phyloP scores from a whole-genome alignment of 1,140 invertebrate genomes.

The Diorhabda elongata region DNA sequence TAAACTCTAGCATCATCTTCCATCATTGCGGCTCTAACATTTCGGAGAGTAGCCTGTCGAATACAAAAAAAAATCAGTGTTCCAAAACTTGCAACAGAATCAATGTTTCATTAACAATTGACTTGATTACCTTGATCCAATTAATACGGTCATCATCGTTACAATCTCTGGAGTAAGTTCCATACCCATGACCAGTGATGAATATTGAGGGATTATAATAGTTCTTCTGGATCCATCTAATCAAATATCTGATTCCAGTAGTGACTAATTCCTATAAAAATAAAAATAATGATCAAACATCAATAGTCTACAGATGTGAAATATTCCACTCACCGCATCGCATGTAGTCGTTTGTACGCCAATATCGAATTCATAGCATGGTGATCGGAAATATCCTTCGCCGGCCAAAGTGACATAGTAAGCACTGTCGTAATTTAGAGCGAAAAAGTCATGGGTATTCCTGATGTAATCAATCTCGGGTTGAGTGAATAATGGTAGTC shows the following conservation, averaged over 20 bases:
- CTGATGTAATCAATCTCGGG: conserved; percentile 3
- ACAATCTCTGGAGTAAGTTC: background rate
- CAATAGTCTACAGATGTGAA: background rate
- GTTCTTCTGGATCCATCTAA: background rate
- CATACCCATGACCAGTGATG: background rate
- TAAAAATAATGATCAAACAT: background rate
- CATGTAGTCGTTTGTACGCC: background rate
- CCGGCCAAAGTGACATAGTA: background rate
- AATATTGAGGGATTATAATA: background rate
- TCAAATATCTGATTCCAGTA: background rate
- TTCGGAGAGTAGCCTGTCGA: background rate
- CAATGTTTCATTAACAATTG: background rate
- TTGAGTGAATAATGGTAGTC: conserved; percentile 9
- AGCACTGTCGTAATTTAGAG: background rate
- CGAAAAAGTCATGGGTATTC: conserved; percentile 14
- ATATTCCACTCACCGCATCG: background rate
- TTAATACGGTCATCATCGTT: background rate
- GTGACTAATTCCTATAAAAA: background rate
- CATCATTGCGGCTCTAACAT: background rate
- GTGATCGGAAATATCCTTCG: background rate
- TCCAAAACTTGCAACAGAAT: background rate
- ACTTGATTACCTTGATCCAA: background rate
- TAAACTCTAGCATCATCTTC: background rate
- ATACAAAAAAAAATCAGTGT: background rate
- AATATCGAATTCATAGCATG: background rate